Percentiles rank a stretch among this genome's conserved stretches.
These are phyloP conservation scores for Eurytoma californica DNA, from an alignment of 2,888 invertebrate genomes.

Conservation along the genomic window DNA sequence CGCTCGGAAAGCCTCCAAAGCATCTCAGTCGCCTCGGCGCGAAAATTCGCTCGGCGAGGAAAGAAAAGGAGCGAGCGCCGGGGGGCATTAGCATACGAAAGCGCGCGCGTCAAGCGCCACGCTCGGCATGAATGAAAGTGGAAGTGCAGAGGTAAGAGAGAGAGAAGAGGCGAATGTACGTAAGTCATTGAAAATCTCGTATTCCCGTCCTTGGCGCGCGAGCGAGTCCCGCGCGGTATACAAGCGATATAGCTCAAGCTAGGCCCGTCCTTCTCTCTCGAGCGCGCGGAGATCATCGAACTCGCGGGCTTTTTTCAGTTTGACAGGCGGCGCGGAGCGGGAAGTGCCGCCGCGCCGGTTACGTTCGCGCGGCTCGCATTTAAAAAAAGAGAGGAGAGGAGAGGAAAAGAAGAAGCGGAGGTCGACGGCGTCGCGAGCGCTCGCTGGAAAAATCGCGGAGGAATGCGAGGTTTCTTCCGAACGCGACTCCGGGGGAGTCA, in stretches of 20 bases:
- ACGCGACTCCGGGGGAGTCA: neutral
- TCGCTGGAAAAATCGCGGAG: slow-evolving; percentile 50
- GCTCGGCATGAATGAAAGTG: slow-evolving; percentile 46
- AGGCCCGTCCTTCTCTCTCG: neutral
- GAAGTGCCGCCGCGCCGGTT: too few species aligned
- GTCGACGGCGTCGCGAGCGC: slow-evolving; percentile 18
- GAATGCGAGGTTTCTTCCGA: slow-evolving; percentile 36
- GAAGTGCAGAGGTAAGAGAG: slow-evolving; percentile 37
- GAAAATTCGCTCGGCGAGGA: neutral
- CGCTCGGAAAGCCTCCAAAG: neutral
- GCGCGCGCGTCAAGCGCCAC: slow-evolving; percentile 5
- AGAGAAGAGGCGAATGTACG: slow-evolving; percentile 16
- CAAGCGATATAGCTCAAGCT: neutral
- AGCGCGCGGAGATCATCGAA: slow-evolving; percentile 11
- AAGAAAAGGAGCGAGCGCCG: slow-evolving; percentile 7
- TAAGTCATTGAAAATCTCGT: slow-evolving; percentile 47
- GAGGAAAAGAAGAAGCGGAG: neutral
- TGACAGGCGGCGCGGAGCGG: too few species aligned
- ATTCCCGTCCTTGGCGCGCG: slow-evolving; percentile 42
- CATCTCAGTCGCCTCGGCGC: neutral
- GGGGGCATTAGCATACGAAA: slow-evolving; percentile 40
- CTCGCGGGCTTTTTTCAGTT: neutral
- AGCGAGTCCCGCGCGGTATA: neutral
- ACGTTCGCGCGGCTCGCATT: neutral
- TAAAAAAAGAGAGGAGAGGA: neutral